Conservation (phyloP, 2,888 invertebrate species). For the Thereva nobilitata region DNA sequence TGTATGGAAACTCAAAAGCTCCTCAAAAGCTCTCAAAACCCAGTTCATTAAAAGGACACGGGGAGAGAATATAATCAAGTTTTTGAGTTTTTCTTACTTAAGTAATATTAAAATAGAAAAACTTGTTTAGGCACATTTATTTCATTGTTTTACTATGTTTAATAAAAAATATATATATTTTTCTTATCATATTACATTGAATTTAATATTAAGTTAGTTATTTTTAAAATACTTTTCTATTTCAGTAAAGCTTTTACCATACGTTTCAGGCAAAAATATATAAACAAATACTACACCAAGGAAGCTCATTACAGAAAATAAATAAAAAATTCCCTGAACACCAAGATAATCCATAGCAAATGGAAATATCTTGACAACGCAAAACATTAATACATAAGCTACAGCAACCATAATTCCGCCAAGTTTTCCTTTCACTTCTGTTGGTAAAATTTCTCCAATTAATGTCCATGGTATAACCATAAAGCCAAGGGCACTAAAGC, state of each 20-base stretch:
- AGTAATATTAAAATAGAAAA: no score
- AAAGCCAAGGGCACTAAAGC: slow-evolving; percentile 62
- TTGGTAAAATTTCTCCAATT: slow-evolving; percentile 52
- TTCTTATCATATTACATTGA: neutral
- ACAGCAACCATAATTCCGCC: slow-evolving; percentile 61
- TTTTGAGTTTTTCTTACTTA: neutral
- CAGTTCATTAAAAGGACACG: no score
- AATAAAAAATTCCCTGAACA: slow-evolving; percentile 59
- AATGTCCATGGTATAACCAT: slow-evolving; percentile 65
- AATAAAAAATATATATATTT: neutral
- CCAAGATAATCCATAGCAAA: slow-evolving; percentile 56
- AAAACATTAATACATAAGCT: slow-evolving; percentile 63
- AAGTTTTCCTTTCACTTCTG: slow-evolving; percentile 58
- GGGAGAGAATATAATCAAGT: no score
- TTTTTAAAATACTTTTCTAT: slow-evolving; percentile 60
- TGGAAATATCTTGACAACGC: slow-evolving; percentile 61
- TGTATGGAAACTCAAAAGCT: no score
- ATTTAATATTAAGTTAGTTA: slow-evolving; percentile 16
- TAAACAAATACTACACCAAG: slow-evolving; percentile 59
- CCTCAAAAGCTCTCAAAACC: no score
- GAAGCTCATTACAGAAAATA: slow-evolving; percentile 59
- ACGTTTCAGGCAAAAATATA: slow-evolving; percentile 63
- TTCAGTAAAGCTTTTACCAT: slow-evolving; percentile 62
- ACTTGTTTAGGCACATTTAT: no score
- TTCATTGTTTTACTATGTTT: neutral